Base-by-base conservation (phyloP, 2,113 vertebrate genomes). In the Lycaon pictus region DNA sequence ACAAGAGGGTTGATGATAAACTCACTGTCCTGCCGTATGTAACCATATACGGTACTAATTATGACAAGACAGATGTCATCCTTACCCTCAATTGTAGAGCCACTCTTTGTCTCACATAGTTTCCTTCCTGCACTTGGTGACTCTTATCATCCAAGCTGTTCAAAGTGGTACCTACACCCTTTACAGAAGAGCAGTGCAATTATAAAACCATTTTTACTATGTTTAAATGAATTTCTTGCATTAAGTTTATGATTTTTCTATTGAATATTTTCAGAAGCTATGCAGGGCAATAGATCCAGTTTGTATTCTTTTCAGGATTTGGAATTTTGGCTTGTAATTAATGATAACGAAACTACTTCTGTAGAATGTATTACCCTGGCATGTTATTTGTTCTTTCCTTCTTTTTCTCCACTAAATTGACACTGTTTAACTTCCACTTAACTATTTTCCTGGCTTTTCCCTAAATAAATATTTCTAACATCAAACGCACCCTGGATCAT, bases 1-100 rank as follows among this genome's bases (percentile, higher is more conserved):
- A 48, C 5, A 1, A 16, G 60, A 43, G 62, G 2, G 12, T 11
- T 25, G 22, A 6, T 43, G 19, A 3, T 35, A 82, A 48, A 25
- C 29, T 65, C n/a, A 0, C 2, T 19, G 9, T 60, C 9, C 32
- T 88, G 58, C 55, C 0, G 0, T 29, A 1, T 22, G 1, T 10
- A n/a, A 72, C 32, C n/a, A 5, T 13, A 12, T 10, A 13, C 48
- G n/a, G n/a, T 10, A 15, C 0, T 7, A n/a, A 8, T 62, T 48
- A 4, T 3, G 23, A 7, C 3, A 53, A 12, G 27, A 23, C 20
- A 58, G 60, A 77, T 6, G n/a, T 17, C 77, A 29, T 37, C 17
- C 43, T 62, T 85, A 51, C 77, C 74, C 22, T n/a, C 35, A 4
- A 3, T 17, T 27, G 15, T 5, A 7, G 0, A 7, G 16, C 63